Evolutionary conservation across 2,888 invertebrate species (phyloP).

Genomic region (Crematogaster levior): DNA sequence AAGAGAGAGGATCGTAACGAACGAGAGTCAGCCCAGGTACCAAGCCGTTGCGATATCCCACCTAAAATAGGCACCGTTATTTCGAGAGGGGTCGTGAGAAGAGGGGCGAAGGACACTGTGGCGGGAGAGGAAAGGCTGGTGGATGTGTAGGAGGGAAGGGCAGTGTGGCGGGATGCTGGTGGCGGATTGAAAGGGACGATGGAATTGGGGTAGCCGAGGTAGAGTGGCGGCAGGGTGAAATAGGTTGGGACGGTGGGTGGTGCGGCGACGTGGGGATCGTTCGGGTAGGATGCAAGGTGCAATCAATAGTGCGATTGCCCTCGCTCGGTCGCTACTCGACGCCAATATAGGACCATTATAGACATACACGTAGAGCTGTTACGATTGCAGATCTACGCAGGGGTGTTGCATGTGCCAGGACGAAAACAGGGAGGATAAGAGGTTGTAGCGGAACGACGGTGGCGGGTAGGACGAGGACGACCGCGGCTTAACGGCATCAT

Average conservation of each 20-base stretch:
- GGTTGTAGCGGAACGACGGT: neutral
- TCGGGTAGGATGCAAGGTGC: conserved; percentile 74
- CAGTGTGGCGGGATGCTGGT: conserved; percentile 26
- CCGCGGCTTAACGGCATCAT: conserved; percentile 33
- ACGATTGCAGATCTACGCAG: conserved; percentile 66
- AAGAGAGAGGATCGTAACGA: conserved; percentile 28
- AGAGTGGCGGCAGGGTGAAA: conserved; percentile 49
- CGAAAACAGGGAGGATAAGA: neutral
- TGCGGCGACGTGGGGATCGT: conserved; percentile 46
- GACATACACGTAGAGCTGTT: conserved; percentile 65
- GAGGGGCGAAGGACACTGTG: conserved; percentile 27
- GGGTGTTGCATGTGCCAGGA: neutral
- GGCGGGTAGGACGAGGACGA: neutral
- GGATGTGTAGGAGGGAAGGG: neutral
- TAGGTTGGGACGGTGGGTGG: conserved; percentile 55
- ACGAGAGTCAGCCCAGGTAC: conserved; percentile 49
- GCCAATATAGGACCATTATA: conserved; percentile 72
- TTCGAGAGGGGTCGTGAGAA: conserved; percentile 58
- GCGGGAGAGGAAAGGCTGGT: conserved; percentile 24
- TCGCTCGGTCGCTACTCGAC: conserved; percentile 75
- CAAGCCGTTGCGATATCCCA: conserved; percentile 51
- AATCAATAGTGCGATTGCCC: conserved; percentile 78
- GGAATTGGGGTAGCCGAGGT: conserved; percentile 50
- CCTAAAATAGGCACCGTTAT: conserved; percentile 73
- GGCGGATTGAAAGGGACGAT: conserved; percentile 50